A percentile compares a stretch with the other conserved stretches of the same genome.
Evolutionary conservation across 2,888 invertebrate species (phyloP).

Genomic region (Lasioglossum villosulum): DNA sequence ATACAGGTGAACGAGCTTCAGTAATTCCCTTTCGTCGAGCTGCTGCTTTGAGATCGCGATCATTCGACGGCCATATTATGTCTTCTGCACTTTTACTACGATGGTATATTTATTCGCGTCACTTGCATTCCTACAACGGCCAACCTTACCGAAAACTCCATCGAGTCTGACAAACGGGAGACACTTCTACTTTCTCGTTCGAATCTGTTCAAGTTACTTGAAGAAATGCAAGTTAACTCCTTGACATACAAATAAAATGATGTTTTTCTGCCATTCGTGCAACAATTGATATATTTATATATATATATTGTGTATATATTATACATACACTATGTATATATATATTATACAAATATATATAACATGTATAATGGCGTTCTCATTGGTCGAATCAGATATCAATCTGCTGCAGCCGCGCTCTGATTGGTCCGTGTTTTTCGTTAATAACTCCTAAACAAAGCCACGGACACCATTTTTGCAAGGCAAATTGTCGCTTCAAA

Average conservation of each 20-base stretch:
- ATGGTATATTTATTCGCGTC: constrained; percentile 12
- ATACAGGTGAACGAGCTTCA: constrained; percentile 53
- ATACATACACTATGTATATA: no score
- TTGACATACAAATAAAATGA: not conserved
- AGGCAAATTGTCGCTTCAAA: no score
- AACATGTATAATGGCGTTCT: no score
- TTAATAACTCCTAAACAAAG: no score
- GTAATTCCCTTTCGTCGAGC: constrained; percentile 44
- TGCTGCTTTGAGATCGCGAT: constrained; percentile 20
- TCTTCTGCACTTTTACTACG: constrained; percentile 4
- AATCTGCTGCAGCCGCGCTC: no score
- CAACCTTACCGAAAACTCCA: not conserved
- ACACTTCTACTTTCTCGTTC: not conserved
- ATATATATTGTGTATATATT: no score
- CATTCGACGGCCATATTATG: constrained; percentile 26
- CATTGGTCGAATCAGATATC: no score
- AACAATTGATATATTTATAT: no score
- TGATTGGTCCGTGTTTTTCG: no score
- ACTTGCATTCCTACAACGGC: not conserved
- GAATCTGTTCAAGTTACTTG: not conserved
- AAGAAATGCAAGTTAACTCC: not conserved
- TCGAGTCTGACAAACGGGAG: not conserved
- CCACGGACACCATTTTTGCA: no score
- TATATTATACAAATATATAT: no score
- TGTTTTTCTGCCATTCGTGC: no score